Evolutionary conservation across 2,888 invertebrate genomes (phyloP).

Genomic region (Orthonevra nobilis): DNA sequence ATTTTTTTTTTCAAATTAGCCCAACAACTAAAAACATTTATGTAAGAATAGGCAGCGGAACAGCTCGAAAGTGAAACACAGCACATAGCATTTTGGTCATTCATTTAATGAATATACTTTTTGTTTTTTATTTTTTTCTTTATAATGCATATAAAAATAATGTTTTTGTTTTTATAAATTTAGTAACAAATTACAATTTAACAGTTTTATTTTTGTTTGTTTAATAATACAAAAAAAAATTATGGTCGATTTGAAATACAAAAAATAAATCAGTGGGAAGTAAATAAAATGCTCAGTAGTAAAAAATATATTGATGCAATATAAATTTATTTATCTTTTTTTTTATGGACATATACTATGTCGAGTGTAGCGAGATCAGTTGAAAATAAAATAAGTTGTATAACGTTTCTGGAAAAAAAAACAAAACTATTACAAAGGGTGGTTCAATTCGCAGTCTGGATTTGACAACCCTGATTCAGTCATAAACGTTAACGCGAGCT

Average conservation of each 20-base stretch:
- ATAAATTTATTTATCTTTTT: constrained; percentile 5
- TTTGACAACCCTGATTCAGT: no score
- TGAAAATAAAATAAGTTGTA: no score
- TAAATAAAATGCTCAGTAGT: no score
- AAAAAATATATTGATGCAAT: no score
- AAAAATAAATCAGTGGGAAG: no score
- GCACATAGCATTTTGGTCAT: constrained; percentile 58
- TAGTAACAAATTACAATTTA: no score
- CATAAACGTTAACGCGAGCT: no score
- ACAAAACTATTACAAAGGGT: no score
- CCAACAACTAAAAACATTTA: constrained; percentile 51
- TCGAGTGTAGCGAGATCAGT: no score
- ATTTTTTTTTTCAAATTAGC: constrained; percentile 34
- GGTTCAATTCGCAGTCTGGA: no score
- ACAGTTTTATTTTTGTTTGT: constrained; percentile 9
- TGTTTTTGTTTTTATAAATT: neutral
- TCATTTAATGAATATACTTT: constrained; percentile 47
- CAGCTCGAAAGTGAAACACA: constrained; percentile 67
- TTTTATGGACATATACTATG: constrained; percentile 22
- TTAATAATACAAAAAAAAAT: constrained; percentile 1
- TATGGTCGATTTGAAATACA: no score
- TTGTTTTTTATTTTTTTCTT: constrained; percentile 37
- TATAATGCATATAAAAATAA: constrained; percentile 17
- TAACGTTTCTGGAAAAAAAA: no score
- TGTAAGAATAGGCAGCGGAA: constrained; percentile 45